Evolutionary conservation across 53 echinoderm and acorn worm species (phyloP).

Genomic region (Zoroaster sp.): DNA sequence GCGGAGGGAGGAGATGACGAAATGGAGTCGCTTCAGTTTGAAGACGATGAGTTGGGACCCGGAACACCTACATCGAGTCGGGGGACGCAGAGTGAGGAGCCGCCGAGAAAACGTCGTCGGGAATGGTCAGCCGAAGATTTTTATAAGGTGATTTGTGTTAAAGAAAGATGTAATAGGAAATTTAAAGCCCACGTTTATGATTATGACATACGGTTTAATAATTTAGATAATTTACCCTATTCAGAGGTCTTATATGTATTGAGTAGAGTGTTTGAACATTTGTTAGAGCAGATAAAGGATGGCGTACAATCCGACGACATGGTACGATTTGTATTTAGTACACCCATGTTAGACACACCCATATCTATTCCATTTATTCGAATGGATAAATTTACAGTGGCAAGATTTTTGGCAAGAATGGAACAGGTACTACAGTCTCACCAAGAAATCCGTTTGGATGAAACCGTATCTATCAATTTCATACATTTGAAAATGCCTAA

Average conservation of each 20-base stretch:
- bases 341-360: not conserved
- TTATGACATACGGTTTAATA: not conserved
- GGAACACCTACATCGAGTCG: no score
- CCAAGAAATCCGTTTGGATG: not conserved
- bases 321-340: not conserved
- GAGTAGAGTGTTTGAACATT: not conserved
- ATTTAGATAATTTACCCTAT: not conserved
- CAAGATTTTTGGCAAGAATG: conserved; percentile 9
- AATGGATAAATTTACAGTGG: not conserved
- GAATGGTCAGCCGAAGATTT: not conserved
- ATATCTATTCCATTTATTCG: not conserved
- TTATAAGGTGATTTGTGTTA: not conserved
- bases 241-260: not conserved
- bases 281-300: not conserved
- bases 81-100: not conserved
- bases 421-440: conserved; percentile 14
- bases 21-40: not conserved
- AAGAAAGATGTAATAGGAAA: not conserved
- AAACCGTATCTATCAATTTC: not conserved
- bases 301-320: not conserved
- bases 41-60: not conserved
- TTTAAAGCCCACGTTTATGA: not conserved
- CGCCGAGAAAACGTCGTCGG: not conserved
- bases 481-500: not conserved
- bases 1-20: not conserved